Evolutionary conservation across 37 sponge, comb jelly and placozoan genomes (phyloP).

Genomic region (Aphrocallistes beatrix): DNA sequence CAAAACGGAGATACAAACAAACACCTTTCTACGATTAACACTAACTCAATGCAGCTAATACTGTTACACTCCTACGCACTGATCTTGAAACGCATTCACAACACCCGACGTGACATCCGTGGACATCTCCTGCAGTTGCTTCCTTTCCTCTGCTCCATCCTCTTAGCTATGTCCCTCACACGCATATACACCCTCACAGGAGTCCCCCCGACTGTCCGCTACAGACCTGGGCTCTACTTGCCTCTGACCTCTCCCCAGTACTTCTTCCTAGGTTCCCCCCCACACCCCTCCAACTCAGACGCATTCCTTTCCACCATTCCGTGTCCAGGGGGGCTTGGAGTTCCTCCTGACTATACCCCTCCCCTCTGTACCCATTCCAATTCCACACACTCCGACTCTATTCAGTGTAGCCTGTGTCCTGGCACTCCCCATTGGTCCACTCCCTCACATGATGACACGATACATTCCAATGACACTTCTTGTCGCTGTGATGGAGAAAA

Average conservation of each 20-base stretch:
- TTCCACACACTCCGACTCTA: neutral
- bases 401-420: neutral
- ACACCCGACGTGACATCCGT: neutral
- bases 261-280: neutral
- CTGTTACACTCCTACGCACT: neutral
- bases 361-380: neutral
- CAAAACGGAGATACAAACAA: neutral
- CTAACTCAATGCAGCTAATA: neutral
- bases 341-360: neutral
- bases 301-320: neutral
- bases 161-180: neutral
- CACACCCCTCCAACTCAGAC: neutral
- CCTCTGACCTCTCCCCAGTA: neutral
- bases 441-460: neutral
- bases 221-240: neutral
- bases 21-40: too few species aligned
- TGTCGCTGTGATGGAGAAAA: neutral
- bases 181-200: too few species aligned
- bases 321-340: neutral
- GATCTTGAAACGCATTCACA: neutral
- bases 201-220: too few species aligned
- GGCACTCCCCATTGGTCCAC: neutral
- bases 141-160: neutral
- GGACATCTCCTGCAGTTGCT: neutral
- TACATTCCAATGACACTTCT: neutral